Base-by-base conservation (phyloP, 2,888 invertebrate genomes). In the Eupeodes luniger region DNA sequence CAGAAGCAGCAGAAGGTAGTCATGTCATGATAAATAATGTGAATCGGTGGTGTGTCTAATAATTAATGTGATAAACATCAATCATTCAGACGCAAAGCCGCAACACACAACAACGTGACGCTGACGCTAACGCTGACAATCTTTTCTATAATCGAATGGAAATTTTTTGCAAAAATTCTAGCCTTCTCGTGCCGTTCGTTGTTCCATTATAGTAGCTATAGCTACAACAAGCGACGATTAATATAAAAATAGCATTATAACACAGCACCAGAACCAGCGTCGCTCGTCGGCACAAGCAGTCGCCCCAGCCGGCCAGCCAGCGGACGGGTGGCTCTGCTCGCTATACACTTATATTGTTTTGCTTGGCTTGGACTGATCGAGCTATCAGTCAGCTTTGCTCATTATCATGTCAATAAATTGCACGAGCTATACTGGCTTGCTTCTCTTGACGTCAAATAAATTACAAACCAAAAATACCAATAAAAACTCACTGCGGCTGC, bases 151-250 rank as follows among this genome's bases (percentile, higher is more conserved):
- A 84, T 84, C 80, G 80, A 87, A 67, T 87, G 87, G 87, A 87
- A 87, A 87, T 87, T 87, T 87, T 87, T 84, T 66, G 86, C 83
- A 76, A 87, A 83, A 87, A 66, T 70, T 53, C 36, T 74, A 57
- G 53, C 36, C 75, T 70, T 49, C 69, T 27, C 53, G 44, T 55
- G 47, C 72, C 27, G 47, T 10, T 3, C 27, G 47, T 10, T 3
- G 57, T n/a, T 66, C 19, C 55, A 55, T 55, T 14, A 47, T 27
- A 27, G 27, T 27, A 27, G 27, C 27, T 27, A 27, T 27, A 27
- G 27, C 27, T 27, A 27, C 27, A 3, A 27, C 2, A 2, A 27
- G 1, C 27, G 27, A 27, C 27, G 27, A 27, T 27, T 44, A 11
- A 14, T 12, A 34, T 76, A 80, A 72, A 87, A 83, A 87, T 87